Base-by-base conservation (phyloP, 2,888 invertebrate genomes). In the Elmis aenea region DNA sequence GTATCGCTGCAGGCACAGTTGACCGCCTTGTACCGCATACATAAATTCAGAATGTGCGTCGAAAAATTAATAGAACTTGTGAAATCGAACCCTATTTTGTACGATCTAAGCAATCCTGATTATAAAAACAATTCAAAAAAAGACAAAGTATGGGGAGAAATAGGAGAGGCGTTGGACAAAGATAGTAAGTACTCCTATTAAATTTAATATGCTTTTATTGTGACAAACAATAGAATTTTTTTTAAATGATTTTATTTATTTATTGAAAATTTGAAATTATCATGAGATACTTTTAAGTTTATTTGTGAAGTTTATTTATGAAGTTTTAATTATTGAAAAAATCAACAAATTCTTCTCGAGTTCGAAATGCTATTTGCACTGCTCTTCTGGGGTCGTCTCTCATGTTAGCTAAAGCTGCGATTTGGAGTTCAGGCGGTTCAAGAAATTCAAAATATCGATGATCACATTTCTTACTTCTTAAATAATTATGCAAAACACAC, bases 401-500 rank as follows among this genome's bases (percentile, higher is more conserved):
- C 10, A 35, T 16, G 22, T 39, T 34, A n/a, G 9, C 27, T 13
- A 26, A 12, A 14, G 11, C 32, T 8, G 6, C 13, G 5, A 3
- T 11, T 14, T n/a, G 18, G 21, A 10, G n/a, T 18, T 36, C 34
- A 18, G 10, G 9, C 8, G 23, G 13, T 16, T 40, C 35, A 16
- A 25, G 23, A 24, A 10, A 25, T 3, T 33, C 12, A 5, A 26
- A 6, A 22, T 26, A 36, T 8, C 33, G 8, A 12, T 26, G n/a
- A 33, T 46, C 46, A 30, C 15, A 31, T 38, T 33, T 35, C 47
- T 50, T 26, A 12, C n/a, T 32, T 25, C 34, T 22, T 30, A 51
- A 38, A 46, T 33, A 44, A 29, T 52, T 53, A 30, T 53, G 52
- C 16, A 54, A 36, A n/a, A 46, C 30, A 26, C 48, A 48, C 22